A percentile compares a stretch with the other conserved stretches of the same genome.
Conservation (phyloP, 1,140 invertebrate genomes). For the Ostrea denselamellosa region DNA sequence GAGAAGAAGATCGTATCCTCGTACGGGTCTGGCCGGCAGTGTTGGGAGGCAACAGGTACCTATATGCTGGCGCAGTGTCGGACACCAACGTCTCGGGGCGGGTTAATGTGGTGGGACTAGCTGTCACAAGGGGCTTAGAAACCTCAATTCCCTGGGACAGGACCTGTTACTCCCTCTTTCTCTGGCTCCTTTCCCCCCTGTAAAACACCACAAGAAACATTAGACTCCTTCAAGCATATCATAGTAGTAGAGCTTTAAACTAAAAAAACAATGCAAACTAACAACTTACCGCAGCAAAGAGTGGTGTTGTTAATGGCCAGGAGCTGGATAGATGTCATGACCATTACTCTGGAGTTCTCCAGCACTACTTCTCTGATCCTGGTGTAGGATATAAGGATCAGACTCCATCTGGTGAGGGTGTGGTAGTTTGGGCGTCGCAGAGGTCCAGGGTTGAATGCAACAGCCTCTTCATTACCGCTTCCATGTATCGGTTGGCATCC, state of each 20-base stretch:
- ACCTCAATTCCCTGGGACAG: neutral
- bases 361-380: neutral
- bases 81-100: neutral
- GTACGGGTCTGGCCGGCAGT: neutral
- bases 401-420: neutral
- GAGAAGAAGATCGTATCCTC: neutral
- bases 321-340: neutral
- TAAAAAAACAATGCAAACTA: neutral
- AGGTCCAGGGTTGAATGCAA: neutral
- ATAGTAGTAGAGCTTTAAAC: neutral
- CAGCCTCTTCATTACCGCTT: slow-evolving; percentile 26
- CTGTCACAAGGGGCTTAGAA: neutral
- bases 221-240: neutral
- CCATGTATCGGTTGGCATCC: slow-evolving; percentile 41
- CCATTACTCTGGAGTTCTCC: slow-evolving; percentile 2
- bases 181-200: neutral
- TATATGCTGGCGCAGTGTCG: neutral
- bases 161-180: neutral
- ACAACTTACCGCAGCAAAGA: neutral
- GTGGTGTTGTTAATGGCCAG: slow-evolving; percentile 1
- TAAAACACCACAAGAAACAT: neutral
- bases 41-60: neutral
- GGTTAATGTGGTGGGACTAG: neutral
- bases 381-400: neutral
- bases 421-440: neutral